Evolutionary conservation across 2,888 invertebrate genomes (phyloP).

Genomic region (Spisula subtruncata): DNA sequence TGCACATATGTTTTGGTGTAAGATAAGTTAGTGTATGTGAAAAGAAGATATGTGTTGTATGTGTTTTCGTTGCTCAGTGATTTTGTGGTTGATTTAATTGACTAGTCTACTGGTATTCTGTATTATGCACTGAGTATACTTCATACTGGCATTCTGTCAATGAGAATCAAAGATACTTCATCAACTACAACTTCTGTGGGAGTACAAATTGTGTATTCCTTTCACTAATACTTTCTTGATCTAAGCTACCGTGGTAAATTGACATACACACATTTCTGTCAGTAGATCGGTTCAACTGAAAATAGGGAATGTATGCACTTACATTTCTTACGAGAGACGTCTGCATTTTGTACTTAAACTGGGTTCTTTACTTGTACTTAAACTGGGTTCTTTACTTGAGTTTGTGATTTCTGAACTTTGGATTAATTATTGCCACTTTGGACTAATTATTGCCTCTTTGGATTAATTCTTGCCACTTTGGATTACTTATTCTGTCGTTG

Average conservation of each 20-base stretch:
- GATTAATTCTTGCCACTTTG: too few species aligned
- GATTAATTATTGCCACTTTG: background rate
- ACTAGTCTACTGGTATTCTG: background rate
- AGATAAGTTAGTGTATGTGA: background rate
- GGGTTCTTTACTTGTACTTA: too few species aligned
- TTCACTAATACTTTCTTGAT: conserved; percentile 1
- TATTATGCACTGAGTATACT: background rate
- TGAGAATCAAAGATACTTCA: background rate
- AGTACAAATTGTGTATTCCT: background rate
- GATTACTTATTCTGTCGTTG: background rate
- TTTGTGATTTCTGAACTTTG: background rate
- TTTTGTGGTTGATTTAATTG: background rate
- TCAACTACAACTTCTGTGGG: background rate
- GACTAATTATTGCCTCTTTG: too few species aligned
- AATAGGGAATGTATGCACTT: background rate
- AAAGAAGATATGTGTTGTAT: background rate
- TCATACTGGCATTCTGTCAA: background rate
- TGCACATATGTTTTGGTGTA: background rate
- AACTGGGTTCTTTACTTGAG: background rate
- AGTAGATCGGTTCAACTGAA: background rate
- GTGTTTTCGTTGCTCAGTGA: background rate
- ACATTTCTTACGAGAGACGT: background rate
- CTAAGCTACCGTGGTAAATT: background rate
- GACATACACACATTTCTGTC: background rate
- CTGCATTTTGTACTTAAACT: background rate